These are phyloP conservation scores for Colostygia pectinataria DNA, from an alignment of 2,888 invertebrate genomes.

Conservation along the genomic window DNA sequence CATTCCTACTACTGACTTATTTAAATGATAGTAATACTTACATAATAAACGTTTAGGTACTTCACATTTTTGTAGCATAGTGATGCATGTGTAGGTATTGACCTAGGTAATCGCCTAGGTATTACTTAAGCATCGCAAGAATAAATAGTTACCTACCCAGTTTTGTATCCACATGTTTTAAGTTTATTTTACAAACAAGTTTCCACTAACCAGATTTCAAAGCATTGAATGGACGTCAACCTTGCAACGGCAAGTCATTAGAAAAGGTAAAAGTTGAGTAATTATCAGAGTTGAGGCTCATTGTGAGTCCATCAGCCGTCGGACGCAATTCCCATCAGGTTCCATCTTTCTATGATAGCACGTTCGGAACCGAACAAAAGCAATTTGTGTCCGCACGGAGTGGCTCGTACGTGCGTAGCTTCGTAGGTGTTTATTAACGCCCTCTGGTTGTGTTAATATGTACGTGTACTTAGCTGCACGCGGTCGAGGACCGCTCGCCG, in stretches of 20 bases:
- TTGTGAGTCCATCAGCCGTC: conserved; percentile 67
- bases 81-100: not conserved
- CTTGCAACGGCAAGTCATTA: conserved; percentile 47
- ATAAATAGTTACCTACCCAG: too few relatives aligned
- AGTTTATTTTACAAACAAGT: conserved; percentile 18
- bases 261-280: conserved; percentile 62
- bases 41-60: conserved; percentile 7
- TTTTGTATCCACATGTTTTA: conserved; percentile 6
- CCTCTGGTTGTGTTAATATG: conserved; percentile 58
- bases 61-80: not conserved
- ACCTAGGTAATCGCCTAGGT: too few relatives aligned
- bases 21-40: too few relatives aligned
- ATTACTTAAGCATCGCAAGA: too few relatives aligned
- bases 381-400: conserved; percentile 77
- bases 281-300: conserved; percentile 53
- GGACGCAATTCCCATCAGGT: conserved; percentile 54
- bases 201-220: conserved; percentile 27
- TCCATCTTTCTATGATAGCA: conserved; percentile 47
- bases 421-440: conserved; percentile 77
- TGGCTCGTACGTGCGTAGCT: conserved; percentile 69
- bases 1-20: conserved; percentile 24
- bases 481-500: conserved; percentile 28
- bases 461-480: conserved; percentile 40
- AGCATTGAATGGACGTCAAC: conserved; percentile 34
- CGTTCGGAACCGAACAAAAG: conserved; percentile 75